A percentile compares a stretch with the other conserved stretches of the same genome.
Conservation (phyloP, 2,888 invertebrate genomes). For the Tetragonula carbonaria region DNA sequence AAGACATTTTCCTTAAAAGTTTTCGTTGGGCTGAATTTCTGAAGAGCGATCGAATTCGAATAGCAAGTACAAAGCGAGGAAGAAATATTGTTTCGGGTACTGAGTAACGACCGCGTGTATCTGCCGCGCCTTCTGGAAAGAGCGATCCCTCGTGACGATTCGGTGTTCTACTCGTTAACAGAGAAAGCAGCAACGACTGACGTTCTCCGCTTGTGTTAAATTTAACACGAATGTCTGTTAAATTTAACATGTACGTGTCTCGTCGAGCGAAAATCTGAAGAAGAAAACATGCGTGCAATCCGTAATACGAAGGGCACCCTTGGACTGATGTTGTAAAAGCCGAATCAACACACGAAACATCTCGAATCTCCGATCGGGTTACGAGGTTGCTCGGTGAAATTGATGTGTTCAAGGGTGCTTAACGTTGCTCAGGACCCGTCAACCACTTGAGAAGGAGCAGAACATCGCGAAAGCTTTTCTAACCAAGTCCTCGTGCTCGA, state of each 20-base stretch:
- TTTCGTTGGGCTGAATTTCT: no score
- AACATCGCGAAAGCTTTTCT: conserved; percentile 16
- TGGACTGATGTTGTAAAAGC: conserved; percentile 42
- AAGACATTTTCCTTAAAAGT: background rate
- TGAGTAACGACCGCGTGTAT: conserved; percentile 58
- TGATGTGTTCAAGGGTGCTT: conserved; percentile 48
- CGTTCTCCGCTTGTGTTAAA: background rate
- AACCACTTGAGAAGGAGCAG: conserved; percentile 50
- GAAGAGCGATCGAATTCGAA: background rate
- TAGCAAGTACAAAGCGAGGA: background rate
- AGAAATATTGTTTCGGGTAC: background rate
- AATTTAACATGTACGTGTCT: conserved; percentile 27
- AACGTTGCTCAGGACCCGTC: conserved; percentile 43
- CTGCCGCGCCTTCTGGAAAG: conserved; percentile 62
- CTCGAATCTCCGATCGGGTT: conserved; percentile 12
- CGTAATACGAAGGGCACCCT: conserved; percentile 62
- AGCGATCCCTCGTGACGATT: conserved; percentile 45
- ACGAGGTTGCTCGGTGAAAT: conserved; percentile 24
- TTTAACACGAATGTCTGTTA: background rate
- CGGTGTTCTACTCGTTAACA: conserved; percentile 44
- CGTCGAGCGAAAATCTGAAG: conserved; percentile 25
- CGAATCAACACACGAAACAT: conserved; percentile 39
- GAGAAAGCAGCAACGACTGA: background rate
- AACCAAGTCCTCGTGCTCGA: conserved; percentile 60
- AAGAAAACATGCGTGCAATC: conserved; percentile 67